Evolutionary conservation across 2,888 invertebrate genomes (phyloP), one percentile per base, ranked within the genome.

Genomic region (Dynastes maya): DNA sequence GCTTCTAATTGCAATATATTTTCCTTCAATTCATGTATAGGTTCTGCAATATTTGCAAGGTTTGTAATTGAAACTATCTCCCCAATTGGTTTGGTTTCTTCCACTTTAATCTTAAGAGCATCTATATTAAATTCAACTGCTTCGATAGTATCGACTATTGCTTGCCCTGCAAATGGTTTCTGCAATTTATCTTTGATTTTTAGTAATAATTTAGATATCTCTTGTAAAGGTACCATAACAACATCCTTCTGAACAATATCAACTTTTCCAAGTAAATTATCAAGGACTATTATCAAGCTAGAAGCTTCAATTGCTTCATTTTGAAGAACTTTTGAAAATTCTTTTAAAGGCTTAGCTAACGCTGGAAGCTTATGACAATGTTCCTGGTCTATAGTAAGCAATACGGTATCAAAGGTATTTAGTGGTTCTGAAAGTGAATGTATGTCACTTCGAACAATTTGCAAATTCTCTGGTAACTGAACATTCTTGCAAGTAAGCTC

Each of bases 331-430:
- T n/a, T 45, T 6, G 58, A 9, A n/a, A 74, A 61, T n/a, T 27
- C 16, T 40, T 65, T 71, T 22, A 81, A 11, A 8, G 75, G 51
- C 67, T 79, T 67, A 40, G 65, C 71, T 6, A 81, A 80, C 51
- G 22, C 49, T 29, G 40, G 49, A 3, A 81, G 45, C 72, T 71
- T 76, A 1, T 77, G 74, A 13, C 70, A 51, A 0, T 27, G 29
- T 58, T 70, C 58, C 22, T 72, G n/a, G 4, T 76, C 58, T 0
- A 76, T 0, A 13, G 29, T 16, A 27, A 58, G 1, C 76, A 77
- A 71, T 13, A 9, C 49, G 27, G 49, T 67, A 13, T 76, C 49
- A 9, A 76, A 58, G 11, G 1, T n/a, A 11, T 22, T 32, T 58
- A 76, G 55, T 6, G 67, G 76, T 5, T 40, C 9, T 5, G 68